phyloP scores from a whole-genome alignment of 2,888 invertebrate species.

The Unio delphinus region DNA sequence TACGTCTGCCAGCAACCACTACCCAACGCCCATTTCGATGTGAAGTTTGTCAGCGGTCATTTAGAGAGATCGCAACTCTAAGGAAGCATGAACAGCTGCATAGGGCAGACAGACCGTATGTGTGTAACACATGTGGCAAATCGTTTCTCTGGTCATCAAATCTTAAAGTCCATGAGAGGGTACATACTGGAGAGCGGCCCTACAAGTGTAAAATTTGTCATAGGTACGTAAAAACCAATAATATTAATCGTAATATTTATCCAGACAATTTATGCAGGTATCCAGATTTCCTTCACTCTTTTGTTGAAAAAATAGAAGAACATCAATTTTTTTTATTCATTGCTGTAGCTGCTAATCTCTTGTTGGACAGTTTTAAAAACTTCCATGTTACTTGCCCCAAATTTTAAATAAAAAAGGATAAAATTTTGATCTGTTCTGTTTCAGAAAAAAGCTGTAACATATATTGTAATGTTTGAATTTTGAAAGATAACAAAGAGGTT shows the following conservation, averaged over 20 bases:
- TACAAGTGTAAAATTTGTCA: slow-evolving; percentile 66
- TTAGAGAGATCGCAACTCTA: slow-evolving; percentile 60
- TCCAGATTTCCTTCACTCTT: not conserved
- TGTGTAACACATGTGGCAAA: slow-evolving; percentile 62
- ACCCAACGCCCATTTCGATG: slow-evolving; percentile 60
- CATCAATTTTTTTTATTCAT: too few species aligned
- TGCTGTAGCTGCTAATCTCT: too few species aligned
- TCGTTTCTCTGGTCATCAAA: slow-evolving; percentile 66
- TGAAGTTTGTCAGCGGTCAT: slow-evolving; percentile 61
- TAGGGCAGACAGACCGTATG: slow-evolving; percentile 61
- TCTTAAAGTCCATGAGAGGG: slow-evolving; percentile 61
- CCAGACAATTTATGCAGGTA: not conserved
- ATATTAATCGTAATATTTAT: too few species aligned
- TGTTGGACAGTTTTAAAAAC: too few species aligned
- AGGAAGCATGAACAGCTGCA: slow-evolving; percentile 64
- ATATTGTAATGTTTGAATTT: too few species aligned
- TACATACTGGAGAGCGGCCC: slow-evolving; percentile 56
- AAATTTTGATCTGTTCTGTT: too few species aligned
- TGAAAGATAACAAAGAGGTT: too few species aligned
- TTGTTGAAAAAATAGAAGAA: too few species aligned
- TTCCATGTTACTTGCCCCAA: too few species aligned
- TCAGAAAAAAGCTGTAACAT: too few species aligned
- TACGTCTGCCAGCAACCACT: slow-evolving; percentile 46
- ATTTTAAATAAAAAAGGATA: too few species aligned
- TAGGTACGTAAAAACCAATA: slow-evolving; percentile 29